phyloP scores from a whole-genome alignment of 2,797 vertebrate genomes.

The Sandelia bainsii region DNA sequence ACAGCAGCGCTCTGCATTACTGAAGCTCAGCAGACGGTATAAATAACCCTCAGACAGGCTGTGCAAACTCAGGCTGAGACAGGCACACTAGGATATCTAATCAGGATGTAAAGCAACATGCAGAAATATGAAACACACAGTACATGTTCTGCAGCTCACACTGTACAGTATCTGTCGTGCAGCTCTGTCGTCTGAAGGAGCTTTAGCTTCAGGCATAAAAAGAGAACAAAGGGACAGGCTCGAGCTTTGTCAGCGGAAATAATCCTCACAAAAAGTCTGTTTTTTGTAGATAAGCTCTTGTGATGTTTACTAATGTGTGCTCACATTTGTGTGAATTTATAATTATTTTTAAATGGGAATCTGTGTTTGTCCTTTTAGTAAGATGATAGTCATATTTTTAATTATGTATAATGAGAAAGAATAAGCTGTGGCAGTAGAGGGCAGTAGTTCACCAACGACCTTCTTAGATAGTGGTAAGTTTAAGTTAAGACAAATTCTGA shows the following conservation, averaged over 20 bases:
- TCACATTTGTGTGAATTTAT: constrained; percentile 1
- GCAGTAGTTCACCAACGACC: neutral
- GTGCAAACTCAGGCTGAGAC: neutral
- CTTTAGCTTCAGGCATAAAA: constrained; percentile 18
- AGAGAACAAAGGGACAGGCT: constrained; percentile 13
- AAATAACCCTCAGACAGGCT: constrained; percentile 45
- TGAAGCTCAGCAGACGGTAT: constrained; percentile 25
- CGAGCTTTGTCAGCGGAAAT: constrained; percentile 20
- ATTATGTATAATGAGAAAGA: neutral
- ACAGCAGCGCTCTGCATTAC: constrained; percentile 34
- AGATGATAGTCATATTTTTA: neutral
- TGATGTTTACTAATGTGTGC: neutral
- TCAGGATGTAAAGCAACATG: neutral
- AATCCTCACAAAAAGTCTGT: constrained; percentile 41
- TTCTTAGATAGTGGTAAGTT: neutral
- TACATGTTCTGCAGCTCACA: neutral
- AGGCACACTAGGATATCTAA: no score
- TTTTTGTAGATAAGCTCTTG: constrained; percentile 24
- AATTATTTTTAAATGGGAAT: neutral
- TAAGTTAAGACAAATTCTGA: no score
- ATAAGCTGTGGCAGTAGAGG: constrained; percentile 11
- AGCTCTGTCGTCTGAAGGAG: constrained; percentile 13
- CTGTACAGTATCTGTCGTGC: neutral
- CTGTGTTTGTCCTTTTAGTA: neutral
- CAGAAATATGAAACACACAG: constrained; percentile 7